A percentile compares a stretch with the other conserved stretches of the same genome.
Evolutionary conservation across 64 coral and sea anemone species (phyloP).

Genomic region (Hydrozoanthus tunicans): DNA sequence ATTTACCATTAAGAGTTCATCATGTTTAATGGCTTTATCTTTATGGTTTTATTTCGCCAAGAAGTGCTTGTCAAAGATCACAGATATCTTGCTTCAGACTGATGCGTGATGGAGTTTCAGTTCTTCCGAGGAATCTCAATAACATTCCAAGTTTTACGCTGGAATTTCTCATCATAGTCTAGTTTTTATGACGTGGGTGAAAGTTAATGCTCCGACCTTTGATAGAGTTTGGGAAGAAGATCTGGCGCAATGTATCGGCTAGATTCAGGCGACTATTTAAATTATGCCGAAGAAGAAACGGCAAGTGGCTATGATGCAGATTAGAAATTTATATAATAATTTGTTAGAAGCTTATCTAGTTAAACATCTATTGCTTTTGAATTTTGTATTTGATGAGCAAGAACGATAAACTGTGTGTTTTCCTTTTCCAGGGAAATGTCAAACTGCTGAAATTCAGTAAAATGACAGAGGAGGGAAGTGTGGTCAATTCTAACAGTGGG

Average conservation of each 20-base stretch:
- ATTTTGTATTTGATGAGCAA: background rate
- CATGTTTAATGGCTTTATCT: background rate
- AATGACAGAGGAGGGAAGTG: slow-evolving; percentile 33
- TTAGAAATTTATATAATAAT: slow-evolving; percentile 27
- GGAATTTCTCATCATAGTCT: background rate
- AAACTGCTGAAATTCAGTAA: slow-evolving; percentile 52
- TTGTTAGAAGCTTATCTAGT: slow-evolving; percentile 10
- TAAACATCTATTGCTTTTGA: background rate
- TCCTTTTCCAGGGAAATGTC: slow-evolving; percentile 54
- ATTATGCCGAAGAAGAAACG: slow-evolving; percentile 40
- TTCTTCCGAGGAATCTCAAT: background rate
- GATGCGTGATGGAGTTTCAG: background rate
- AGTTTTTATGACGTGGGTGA: background rate
- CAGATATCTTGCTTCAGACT: slow-evolving; percentile 1
- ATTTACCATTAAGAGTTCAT: slow-evolving; percentile 8
- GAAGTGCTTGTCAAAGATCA: background rate
- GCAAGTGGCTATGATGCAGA: slow-evolving; percentile 25
- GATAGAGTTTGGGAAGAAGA: background rate
- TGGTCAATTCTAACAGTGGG: background rate
- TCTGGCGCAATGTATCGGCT: slow-evolving; percentile 29
- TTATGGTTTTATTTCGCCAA: background rate
- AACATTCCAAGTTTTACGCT: background rate
- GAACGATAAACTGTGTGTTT: background rate
- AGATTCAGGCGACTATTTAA: slow-evolving; percentile 35
- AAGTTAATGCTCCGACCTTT: background rate